A percentile compares a stretch with the other conserved stretches of the same genome.
Evolutionary conservation across 2,888 invertebrate species (phyloP).

Genomic region (Parelbella ahira): DNA sequence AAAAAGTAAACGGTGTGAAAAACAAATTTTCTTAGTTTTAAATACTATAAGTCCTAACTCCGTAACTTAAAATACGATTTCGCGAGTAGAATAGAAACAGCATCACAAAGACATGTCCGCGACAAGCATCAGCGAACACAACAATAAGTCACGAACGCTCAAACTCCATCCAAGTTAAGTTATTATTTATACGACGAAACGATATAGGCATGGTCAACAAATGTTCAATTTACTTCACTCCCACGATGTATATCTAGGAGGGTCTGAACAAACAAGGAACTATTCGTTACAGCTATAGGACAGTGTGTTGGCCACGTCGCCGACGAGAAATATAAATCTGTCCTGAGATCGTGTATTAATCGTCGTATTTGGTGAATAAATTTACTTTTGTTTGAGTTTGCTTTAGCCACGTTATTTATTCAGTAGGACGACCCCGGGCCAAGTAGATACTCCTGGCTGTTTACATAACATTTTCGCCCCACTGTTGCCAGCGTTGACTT

Average conservation of each 20-base stretch:
- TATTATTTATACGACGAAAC: conserved; percentile 21
- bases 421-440: conserved; percentile 68
- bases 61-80: too few species aligned
- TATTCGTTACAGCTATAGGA: conserved; percentile 16
- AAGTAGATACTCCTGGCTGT: conserved; percentile 58
- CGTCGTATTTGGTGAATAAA: conserved; percentile 78
- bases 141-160: too few species aligned
- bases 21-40: too few species aligned
- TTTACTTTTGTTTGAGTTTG: conserved; percentile 78
- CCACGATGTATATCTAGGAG: conserved; percentile 22
- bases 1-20: too few species aligned
- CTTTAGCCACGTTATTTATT: conserved; percentile 73
- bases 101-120: too few species aligned
- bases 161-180: too few species aligned
- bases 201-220: conserved; percentile 21
- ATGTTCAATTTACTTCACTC: conserved; percentile 18
- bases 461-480: conserved; percentile 72
- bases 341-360: conserved; percentile 74
- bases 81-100: too few species aligned
- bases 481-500: conserved; percentile 51
- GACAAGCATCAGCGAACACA: too few species aligned
- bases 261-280: conserved; percentile 17
- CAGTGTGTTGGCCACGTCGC: conserved; percentile 26
- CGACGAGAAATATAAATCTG: conserved; percentile 59
- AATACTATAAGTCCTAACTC: too few species aligned